Conservation (phyloP, 2,113 vertebrate species). For the Hemichromis elongatus region DNA sequence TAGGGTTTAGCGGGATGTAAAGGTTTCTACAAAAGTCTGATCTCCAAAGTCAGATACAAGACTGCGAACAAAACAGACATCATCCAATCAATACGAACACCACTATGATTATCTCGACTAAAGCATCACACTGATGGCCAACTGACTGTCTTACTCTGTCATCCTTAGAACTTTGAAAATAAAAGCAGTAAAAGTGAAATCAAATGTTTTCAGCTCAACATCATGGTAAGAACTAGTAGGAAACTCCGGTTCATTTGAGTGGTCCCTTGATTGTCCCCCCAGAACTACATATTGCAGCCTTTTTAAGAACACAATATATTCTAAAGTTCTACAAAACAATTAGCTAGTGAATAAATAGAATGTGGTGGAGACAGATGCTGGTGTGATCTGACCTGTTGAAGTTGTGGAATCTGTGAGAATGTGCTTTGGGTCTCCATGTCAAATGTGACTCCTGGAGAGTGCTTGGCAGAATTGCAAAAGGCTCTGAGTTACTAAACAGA, state of each 20-base stretch:
- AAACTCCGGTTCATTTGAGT: not conserved
- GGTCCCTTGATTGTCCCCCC: not conserved
- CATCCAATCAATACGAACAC: not conserved
- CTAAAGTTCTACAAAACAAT: not conserved
- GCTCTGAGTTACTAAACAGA: slow-evolving; percentile 50
- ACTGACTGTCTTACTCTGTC: not conserved
- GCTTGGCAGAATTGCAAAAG: slow-evolving; percentile 28
- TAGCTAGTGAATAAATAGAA: not conserved
- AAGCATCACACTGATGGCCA: not conserved
- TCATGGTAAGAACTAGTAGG: not conserved
- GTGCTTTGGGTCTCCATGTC: slow-evolving; percentile 9
- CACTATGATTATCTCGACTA: not conserved
- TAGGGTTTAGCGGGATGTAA: not conserved
- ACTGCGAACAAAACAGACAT: not conserved
- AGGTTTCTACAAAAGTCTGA: not conserved
- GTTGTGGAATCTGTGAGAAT: slow-evolving; percentile 37
- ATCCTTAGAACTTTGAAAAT: not conserved
- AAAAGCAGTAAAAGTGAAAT: not conserved
- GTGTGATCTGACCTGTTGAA: slow-evolving; percentile 14
- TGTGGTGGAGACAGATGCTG: not conserved
- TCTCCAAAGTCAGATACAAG: not conserved
- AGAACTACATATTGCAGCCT: not conserved
- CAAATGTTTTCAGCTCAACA: not conserved
- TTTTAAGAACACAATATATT: not conserved
- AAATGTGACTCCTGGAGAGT: slow-evolving; percentile 41